Evolutionary conservation across 2,113 vertebrate species (phyloP), one percentile per base, ranked within the genome.

Genomic region (Dasyurus viverrinus): DNA sequence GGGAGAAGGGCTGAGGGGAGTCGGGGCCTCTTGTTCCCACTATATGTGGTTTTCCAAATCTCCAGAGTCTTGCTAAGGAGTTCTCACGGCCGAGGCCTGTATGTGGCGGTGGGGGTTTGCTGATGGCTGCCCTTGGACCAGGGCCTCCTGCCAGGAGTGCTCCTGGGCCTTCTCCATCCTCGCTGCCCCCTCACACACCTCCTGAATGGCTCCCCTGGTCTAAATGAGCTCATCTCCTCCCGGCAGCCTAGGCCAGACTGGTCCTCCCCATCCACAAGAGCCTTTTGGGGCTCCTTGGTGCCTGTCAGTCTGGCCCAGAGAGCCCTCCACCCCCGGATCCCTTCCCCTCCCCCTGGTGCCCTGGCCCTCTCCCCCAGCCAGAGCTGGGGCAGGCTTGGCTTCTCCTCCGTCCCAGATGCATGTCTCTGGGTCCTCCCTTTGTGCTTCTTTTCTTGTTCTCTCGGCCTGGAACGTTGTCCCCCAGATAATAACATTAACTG

Each of bases 101-200:
- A n/a, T 22, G n/a, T 84, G 36, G n/a, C 22, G 42, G 23, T 42
- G 57, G 26, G 57, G 11, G 26, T 0, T 30, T 60, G 57, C 57
- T 3, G 57, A 27, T 3, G 36, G 36, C 60, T 8, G 36, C 7
- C n/a, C 0, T 19, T 7, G 68, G 68, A 2, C n/a, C n/a, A 0
- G 1, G 68, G 68, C 22, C 22, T 84, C n/a, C n/a, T 84, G n/a
- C n/a, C 16, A 42, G 36, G n/a, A 84, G 68, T 6, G 0, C 2
- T 84, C n/a, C 19, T 42, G n/a, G 16, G 1, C 42, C 68, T 42
- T 47, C 54, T 27, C 9, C 46, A 26, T 47, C 2, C 60, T 60
- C 36, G 8, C 42, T 91, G 47, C 47, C 68, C 68, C 22, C n/a
- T 76, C 60, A 19, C 8, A 27, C 9, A 26, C 36, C 19, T 24